phyloP scores from a whole-genome alignment of 2,888 invertebrate species.

The Archaeoteleia sp. region DNA sequence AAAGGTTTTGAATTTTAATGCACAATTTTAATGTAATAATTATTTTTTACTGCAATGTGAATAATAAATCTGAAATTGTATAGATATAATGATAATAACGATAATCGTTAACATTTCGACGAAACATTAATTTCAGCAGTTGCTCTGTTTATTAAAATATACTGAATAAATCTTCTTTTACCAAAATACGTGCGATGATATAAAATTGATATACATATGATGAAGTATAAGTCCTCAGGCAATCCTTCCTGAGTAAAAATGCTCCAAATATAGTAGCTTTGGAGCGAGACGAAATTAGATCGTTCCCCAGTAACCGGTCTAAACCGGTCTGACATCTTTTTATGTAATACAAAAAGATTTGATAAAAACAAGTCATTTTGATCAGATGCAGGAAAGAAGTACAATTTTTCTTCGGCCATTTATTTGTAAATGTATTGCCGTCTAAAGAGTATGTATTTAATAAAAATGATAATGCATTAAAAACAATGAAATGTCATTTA shows the following conservation, averaged over 20 bases:
- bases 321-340: slow-evolving; percentile 11
- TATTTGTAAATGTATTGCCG: background rate
- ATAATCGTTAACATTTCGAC: too few species aligned
- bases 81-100: too few species aligned
- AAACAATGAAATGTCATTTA: too few species aligned
- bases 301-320: slow-evolving; percentile 11
- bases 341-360: slow-evolving; percentile 10
- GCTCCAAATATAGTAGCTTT: background rate
- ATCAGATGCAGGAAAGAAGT: background rate
- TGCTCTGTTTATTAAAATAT: too few species aligned
- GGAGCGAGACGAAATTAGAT: slow-evolving; percentile 8
- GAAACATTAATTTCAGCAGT: too few species aligned
- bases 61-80: too few species aligned
- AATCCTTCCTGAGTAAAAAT: background rate
- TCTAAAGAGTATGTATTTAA: too few species aligned
- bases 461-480: too few species aligned
- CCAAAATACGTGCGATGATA: background rate
- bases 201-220: background rate
- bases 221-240: background rate
- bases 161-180: too few species aligned
- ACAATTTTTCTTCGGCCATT: background rate
- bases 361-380: slow-evolving; percentile 7
- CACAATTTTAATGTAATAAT: too few species aligned
- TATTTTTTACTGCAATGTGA: too few species aligned
- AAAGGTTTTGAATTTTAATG: background rate